phyloP scores from a whole-genome alignment of 2,797 vertebrate species.

The Tympanoctomys barrerae region DNA sequence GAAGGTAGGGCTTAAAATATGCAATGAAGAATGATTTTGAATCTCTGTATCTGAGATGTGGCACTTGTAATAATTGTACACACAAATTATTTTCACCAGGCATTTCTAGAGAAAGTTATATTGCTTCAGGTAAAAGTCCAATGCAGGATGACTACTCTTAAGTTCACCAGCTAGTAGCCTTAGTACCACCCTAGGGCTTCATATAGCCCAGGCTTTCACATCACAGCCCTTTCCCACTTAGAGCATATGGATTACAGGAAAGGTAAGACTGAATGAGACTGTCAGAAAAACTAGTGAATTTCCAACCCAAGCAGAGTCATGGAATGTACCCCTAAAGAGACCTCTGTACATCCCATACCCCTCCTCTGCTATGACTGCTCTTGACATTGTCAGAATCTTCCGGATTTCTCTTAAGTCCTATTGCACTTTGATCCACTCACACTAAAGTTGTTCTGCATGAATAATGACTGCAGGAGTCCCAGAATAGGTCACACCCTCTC shows the following conservation, averaged over 20 bases:
- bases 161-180: too few relatives aligned
- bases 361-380: not conserved
- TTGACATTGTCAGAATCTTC: not conserved
- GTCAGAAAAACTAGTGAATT: not conserved
- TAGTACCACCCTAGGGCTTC: not conserved
- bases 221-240: not conserved
- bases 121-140: not conserved
- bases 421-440: not conserved
- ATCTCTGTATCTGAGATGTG: conserved; percentile 35
- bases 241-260: not conserved
- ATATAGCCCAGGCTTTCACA: rapidly evolving
- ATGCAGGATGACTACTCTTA: not conserved
- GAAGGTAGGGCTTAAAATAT: not conserved
- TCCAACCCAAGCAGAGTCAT: too few relatives aligned
- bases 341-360: rapidly evolving
- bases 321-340: not conserved
- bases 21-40: conserved; percentile 42
- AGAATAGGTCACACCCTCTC: too few relatives aligned
- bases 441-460: rapidly evolving
- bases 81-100: conserved; percentile 30
- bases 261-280: not conserved
- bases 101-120: not conserved
- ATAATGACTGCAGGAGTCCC: not conserved
- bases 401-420: not conserved
- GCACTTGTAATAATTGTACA: not conserved